phyloP scores from a whole-genome alignment of 2,113 vertebrate genomes.

The Sander vitreus region DNA sequence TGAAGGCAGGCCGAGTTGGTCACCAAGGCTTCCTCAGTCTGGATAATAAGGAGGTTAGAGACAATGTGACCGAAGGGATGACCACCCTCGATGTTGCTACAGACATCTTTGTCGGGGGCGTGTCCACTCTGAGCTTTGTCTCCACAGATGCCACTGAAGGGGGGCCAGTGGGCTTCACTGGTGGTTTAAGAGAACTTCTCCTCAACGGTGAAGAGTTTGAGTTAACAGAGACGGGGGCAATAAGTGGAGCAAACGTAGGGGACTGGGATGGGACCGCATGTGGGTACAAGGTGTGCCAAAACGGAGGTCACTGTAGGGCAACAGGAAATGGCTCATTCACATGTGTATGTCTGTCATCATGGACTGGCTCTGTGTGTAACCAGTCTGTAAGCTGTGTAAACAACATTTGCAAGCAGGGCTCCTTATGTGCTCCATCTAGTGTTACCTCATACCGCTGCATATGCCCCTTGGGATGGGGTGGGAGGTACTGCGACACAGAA shows the following conservation, averaged over 20 bases:
- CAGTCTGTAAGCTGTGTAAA: conserved; percentile 81
- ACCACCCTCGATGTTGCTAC: conserved; percentile 82
- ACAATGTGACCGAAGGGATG: conserved; percentile 79
- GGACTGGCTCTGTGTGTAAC: conserved; percentile 85
- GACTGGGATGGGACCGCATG: conserved; percentile 91
- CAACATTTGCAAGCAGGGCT: conserved; percentile 80
- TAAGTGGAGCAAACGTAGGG: conserved; percentile 85
- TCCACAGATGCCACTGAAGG: conserved; percentile 82
- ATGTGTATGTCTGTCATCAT: conserved; percentile 83
- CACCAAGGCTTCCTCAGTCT: conserved; percentile 85
- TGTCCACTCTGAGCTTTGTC: conserved; percentile 83
- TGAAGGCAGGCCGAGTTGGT: conserved; percentile 85
- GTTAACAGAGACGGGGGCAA: conserved; percentile 83
- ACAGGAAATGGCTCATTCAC: conserved; percentile 69
- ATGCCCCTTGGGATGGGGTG: conserved; percentile 87
- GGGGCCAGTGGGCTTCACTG: conserved; percentile 85
- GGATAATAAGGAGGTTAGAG: conserved; percentile 79
- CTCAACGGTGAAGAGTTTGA: conserved; percentile 86
- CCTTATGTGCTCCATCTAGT: conserved; percentile 80
- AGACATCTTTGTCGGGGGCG: conserved; percentile 88
- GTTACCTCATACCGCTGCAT: conserved; percentile 83
- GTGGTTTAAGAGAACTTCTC: conserved; percentile 85
- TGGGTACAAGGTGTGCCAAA: conserved; percentile 87
- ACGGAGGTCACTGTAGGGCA: conserved; percentile 81
- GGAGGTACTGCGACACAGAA: conserved; percentile 82